Evolutionary conservation across 2,797 vertebrate genomes (phyloP), one percentile per base, ranked within the genome.

Genomic region (Lacerta viridis): DNA sequence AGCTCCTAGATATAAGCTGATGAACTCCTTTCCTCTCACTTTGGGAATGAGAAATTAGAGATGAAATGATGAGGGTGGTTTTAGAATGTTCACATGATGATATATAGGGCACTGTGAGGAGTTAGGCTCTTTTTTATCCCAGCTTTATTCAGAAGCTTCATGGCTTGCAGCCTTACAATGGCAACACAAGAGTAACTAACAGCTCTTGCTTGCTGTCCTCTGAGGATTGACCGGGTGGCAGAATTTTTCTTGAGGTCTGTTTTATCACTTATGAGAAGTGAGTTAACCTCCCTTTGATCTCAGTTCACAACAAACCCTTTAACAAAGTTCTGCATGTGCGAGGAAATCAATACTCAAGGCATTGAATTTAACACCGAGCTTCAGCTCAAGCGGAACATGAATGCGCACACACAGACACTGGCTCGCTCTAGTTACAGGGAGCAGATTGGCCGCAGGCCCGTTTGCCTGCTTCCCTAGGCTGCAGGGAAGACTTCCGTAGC

Each of bases 221-320:
- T 88, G 88, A 0, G 90, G 93, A 95, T 89, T 81, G 92, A 89
- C 81, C 93, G 86, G 3, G 1, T 82, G 4, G 80, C 93, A 89
- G 0, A 3, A 82, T 93, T 91, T 93, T 94, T 93, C 95, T 93
- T 92, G 93, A 93, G 95, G 90, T 94, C 92, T 95, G 94, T 92
- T 95, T 95, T 94, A 92, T 93, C 94, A 91, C 94, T 95, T 95
- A 92, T 0, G 89, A 96, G 96, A 94, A 93, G 93, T 93, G 64
- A 96, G 95, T 95, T 97, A 96, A 96, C 96, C 95, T 97, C 92
- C 91, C 92, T 97, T 96, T 96, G 96, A 97, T 97, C 96, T 95
- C 91, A 1, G 94, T 94, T 95, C 94, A 94, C 75, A 1, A 93
- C 94, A 95, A 95, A 95, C 94, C 94, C 94, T 96, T 95, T 95